Conservation (phyloP, 2,797 vertebrate genomes). For the Dermochelys coriacea region DNA sequence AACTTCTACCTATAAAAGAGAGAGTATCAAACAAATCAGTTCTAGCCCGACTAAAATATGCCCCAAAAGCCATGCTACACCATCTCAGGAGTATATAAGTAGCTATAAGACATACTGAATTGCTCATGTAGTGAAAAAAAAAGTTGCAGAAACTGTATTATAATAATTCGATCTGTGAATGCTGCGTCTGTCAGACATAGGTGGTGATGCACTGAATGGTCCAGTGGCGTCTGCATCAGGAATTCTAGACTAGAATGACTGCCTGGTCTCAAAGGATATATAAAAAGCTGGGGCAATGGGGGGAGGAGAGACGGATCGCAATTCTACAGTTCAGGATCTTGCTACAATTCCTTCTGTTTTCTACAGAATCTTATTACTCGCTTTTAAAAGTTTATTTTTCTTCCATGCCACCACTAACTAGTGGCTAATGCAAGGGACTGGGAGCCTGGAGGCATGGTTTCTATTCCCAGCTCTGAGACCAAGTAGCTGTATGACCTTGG, state of each 20-base stretch:
- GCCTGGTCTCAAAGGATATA: not conserved
- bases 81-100: not conserved
- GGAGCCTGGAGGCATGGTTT: not conserved
- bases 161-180: fast-evolving
- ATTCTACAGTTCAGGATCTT: not conserved
- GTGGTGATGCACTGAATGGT: not conserved
- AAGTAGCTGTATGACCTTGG: not conserved
- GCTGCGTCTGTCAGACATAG: not conserved
- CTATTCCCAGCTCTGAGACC: not conserved
- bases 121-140: not conserved
- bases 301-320: not conserved
- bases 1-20: slow-evolving; percentile 5
- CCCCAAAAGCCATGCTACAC: not conserved
- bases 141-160: not conserved
- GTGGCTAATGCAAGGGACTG: not conserved
- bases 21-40: not conserved
- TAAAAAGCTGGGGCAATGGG: not conserved
- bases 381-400: not conserved
- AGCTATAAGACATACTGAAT: slow-evolving; percentile 19
- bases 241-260: not conserved
- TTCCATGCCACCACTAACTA: not conserved
- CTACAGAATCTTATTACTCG: not conserved
- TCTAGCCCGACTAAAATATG: not conserved
- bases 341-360: not conserved
- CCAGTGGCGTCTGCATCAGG: not conserved